Base-by-base conservation (phyloP, 2,888 invertebrate species). In the Lamellibrachia columna region DNA sequence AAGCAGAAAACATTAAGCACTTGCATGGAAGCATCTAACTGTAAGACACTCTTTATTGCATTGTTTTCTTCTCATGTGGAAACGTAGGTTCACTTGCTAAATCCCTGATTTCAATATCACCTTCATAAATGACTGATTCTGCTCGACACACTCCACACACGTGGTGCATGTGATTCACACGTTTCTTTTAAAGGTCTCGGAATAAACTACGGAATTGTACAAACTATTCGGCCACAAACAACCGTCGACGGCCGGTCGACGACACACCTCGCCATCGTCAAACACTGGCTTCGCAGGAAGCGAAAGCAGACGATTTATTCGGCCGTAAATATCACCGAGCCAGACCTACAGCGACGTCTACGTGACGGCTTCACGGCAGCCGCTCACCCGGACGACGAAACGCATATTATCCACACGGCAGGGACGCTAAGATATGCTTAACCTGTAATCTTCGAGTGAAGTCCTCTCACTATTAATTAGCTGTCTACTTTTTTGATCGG, bases 221-320 rank as follows among this genome's bases (percentile, higher is more conserved):
- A 15, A 22, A 75, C 75, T 75, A n/a, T 75, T 75, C 75, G 0
- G 75, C 0, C n/a, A 75, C 22, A 75, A 75, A 22, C 75, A n/a
- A 75, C 75, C 22, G 75, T 6, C 22, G 75, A 4, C 15, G 6
- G 75, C 3, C 75, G 75, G 75, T 2, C 75, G 11, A 15, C 75
- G 15, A n/a, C 75, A 11, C 75, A 75, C 22, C 75, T 22, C 75
- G 75, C 22, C 75, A n/a, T 6, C 75, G 75, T 75, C 75, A 75
- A 75, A 11, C 75, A 75, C 22, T n/a, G 75, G 75, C 75, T 22
- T 4, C 22, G 75, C 22, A 15, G 75, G 75, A 15, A 22, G 75
- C n/a, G 75, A 75, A 75, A 75, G n/a, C 75, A 75, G 75, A 75
- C 75, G 75, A 75, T 75, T 75, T 75, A 75, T 75, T 75, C 75